Evolutionary conservation across 92 coral and sea anemone genomes (phyloP).

Genomic region (Heliopora coerulea): DNA sequence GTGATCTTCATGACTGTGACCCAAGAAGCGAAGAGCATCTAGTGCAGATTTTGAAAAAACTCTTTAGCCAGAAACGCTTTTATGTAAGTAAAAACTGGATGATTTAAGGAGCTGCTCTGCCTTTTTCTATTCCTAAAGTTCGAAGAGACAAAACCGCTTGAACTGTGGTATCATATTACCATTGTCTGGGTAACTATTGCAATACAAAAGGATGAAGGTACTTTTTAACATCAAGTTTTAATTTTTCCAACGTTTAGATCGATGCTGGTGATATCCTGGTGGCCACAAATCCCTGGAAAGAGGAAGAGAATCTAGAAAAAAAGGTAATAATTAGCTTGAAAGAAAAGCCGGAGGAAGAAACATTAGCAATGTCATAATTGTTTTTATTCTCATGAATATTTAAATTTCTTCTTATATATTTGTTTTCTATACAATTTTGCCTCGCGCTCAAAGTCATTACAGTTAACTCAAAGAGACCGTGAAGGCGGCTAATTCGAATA

Average conservation of each 20-base stretch:
- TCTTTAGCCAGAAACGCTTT: neutral
- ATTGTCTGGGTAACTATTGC: neutral
- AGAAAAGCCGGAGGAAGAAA: neutral
- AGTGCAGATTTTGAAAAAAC: neutral
- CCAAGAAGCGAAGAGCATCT: neutral
- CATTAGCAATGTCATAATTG: neutral
- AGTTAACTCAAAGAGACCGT: too few relatives aligned
- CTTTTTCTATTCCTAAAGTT: too few relatives aligned
- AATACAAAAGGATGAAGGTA: neutral
- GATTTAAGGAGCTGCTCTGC: neutral
- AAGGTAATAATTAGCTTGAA: neutral
- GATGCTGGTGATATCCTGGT: constrained; percentile 1
- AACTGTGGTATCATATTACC: neutral
- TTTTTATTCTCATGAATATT: neutral
- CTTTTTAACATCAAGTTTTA: neutral
- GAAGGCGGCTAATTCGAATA: too few relatives aligned
- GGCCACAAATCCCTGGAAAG: constrained; percentile 8
- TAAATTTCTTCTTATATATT: too few relatives aligned
- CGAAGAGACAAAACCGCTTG: neutral
- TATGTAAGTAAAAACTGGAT: neutral
- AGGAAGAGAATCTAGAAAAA: neutral
- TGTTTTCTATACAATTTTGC: too few relatives aligned
- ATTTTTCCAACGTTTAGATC: neutral
- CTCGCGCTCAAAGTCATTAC: too few relatives aligned
- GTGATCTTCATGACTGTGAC: neutral